These are phyloP conservation scores for Ophiodon elongatus DNA, from an alignment of 2,113 vertebrate genomes.

Conservation along the genomic window DNA sequence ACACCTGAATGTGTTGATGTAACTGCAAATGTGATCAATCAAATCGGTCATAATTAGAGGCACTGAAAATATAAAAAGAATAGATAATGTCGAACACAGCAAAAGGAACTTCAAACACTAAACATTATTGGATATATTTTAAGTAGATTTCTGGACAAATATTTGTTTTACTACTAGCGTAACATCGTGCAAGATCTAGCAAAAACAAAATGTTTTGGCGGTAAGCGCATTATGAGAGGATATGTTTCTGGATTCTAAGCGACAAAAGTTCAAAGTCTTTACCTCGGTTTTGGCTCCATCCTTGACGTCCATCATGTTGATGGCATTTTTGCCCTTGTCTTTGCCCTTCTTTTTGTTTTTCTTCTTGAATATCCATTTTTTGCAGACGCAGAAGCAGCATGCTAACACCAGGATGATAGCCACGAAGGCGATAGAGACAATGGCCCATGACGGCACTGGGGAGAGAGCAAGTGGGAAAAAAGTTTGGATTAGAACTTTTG, in stretches of 20 bases:
- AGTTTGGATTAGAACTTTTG: slow-evolving; percentile 3
- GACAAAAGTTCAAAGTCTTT: slow-evolving; percentile 74
- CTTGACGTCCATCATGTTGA: slow-evolving; percentile 99
- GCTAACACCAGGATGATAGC: slow-evolving; percentile 96
- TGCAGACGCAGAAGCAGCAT: slow-evolving; percentile 99
- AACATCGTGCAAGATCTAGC: neutral
- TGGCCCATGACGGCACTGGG: slow-evolving; percentile 98
- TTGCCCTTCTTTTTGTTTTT: slow-evolving; percentile 99
- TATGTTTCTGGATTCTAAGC: neutral
- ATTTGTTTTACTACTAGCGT: neutral
- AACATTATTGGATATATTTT: slow-evolving; percentile 14
- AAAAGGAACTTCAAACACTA: neutral
- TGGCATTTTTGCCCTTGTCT: slow-evolving; percentile 99
- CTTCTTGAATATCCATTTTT: slow-evolving; percentile 99
- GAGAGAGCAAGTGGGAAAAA: neutral
- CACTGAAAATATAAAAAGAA: neutral
- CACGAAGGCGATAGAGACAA: slow-evolving; percentile 98
- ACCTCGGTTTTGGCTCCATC: slow-evolving; percentile 98
- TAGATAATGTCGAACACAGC: neutral
- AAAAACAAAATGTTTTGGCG: neutral
- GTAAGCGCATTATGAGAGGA: neutral
- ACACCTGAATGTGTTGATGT: neutral
- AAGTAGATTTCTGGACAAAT: neutral
- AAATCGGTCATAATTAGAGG: slow-evolving; percentile 1
- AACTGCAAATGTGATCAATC: slow-evolving; percentile 34